Evolutionary conservation across 2,113 vertebrate species (phyloP), one percentile per base, ranked within the genome.

Genomic region (Neofelis nebulosa): DNA sequence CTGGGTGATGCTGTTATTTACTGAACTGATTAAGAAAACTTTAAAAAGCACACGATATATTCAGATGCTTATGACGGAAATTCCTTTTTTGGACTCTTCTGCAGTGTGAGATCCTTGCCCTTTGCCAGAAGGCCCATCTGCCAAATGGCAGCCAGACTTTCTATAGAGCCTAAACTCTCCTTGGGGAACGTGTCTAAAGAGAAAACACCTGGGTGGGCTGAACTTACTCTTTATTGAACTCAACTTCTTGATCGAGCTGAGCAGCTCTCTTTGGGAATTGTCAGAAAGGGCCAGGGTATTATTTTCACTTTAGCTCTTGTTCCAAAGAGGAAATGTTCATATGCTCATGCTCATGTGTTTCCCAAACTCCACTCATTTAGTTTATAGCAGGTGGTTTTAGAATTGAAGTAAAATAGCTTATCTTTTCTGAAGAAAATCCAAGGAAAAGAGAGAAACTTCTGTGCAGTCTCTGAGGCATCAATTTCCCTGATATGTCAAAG

Each of bases 321-420:
- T 96, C 78, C 48, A 41, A 94, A 79, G 92, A 81, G 52, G 29
- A 93, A 96, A 97, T 68, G 31, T 76, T 16, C 57, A 71, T 45
- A 68, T 91, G 92, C 33, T 91, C 79, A 85, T 90, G 93, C 76
- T 86, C 91, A 95, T 89, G 3, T 85, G n/a, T 52, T 86, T 94
- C 90, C 8, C 73, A 80, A 36, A 81, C 41, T 79, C 95, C 21
- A 66, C 25, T 73, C 48, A 73, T 96, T 91, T 92, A 78, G 65
- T 89, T 98, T 82, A 92, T 74, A 29, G 19, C 80, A 84, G 18
- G 73, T 94, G 65, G 25, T 57, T 97, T 94, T 61, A 45, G 79
- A 91, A 80, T 84, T 50, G n/a, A 82, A 10, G 73, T 91, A 57
- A 78, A 82, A 93, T 73, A 63, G 57, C 76, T 90, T 82, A 33